Evolutionary conservation across 1,140 invertebrate species (phyloP).

Genomic region (Apis dorsata): DNA sequence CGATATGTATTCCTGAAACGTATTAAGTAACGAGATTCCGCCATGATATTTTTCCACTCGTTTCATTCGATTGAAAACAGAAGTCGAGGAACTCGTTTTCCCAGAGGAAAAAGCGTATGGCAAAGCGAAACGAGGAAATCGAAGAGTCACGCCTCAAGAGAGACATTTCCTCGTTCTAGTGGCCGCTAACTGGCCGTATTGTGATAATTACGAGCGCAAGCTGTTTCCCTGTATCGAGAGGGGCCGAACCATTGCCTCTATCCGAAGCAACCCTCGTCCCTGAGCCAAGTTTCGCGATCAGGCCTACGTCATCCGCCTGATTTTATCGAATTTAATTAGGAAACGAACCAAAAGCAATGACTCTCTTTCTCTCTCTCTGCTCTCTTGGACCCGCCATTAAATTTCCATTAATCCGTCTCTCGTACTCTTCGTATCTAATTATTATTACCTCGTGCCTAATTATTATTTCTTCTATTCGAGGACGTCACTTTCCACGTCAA

Average conservation of each 20-base stretch:
- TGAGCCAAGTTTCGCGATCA: conserved; percentile 22
- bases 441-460: conserved; percentile 34
- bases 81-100: neutral
- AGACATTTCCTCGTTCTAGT: conserved; percentile 3
- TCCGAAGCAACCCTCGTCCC: neutral
- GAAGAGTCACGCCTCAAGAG: conserved; percentile 7
- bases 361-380: neutral
- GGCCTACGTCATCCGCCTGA: conserved; percentile 35
- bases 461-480: conserved; percentile 33
- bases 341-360: conserved; percentile 44
- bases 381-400: conserved; percentile 31
- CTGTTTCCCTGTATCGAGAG: neutral
- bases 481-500: neutral
- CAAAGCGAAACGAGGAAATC: neutral
- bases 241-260: neutral
- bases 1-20: too few species aligned
- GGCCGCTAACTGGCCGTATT: conserved; percentile 28
- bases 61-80: neutral
- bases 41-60: neutral
- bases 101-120: neutral
- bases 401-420: conserved; percentile 50
- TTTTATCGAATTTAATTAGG: conserved; percentile 54
- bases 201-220: conserved; percentile 32
- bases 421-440: conserved; percentile 10
- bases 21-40: too few species aligned